A percentile compares a stretch with the other conserved stretches of the same genome.
These are phyloP conservation scores for Hylaeus anthracinus DNA, from an alignment of 1,140 invertebrate species.

Conservation along the genomic window DNA sequence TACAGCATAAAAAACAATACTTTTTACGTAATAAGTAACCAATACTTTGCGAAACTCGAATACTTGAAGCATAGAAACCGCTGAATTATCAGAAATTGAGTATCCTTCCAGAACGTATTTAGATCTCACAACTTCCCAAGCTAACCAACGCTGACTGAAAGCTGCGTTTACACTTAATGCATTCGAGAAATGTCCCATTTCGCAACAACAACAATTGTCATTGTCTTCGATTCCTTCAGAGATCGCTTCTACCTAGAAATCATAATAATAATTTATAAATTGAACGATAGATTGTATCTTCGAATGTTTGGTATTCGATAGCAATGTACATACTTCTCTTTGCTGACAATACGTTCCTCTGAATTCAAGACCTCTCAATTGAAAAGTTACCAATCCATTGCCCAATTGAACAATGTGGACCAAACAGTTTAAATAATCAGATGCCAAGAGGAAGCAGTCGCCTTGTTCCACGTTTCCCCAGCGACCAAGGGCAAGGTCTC, in stretches of 20 bases:
- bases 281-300: background rate
- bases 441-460: constrained; percentile 98
- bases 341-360: constrained; percentile 99
- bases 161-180: constrained; percentile 96
- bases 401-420: constrained; percentile 99
- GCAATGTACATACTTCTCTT: constrained; percentile 82
- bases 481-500: constrained; percentile 95
- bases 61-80: constrained; percentile 97
- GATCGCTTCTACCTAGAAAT: constrained; percentile 92
- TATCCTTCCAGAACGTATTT: constrained; percentile 99
- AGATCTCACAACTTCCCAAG: constrained; percentile 96
- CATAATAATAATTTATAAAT: background rate
- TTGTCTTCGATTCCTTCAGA: constrained; percentile 98
- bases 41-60: constrained; percentile 98
- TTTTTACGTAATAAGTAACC: constrained; percentile 99
- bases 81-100: constrained; percentile 98
- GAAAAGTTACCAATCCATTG: constrained; percentile 99
- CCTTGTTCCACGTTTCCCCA: constrained; percentile 96
- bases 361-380: constrained; percentile 98
- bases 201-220: constrained; percentile 92
- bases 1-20: constrained; percentile 98
- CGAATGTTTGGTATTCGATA: background rate
- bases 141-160: constrained; percentile 98
- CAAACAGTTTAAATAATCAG: constrained; percentile 98
- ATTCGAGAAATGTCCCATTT: constrained; percentile 94